Percentiles rank a stretch among this genome's conserved stretches.
phyloP scores from a whole-genome alignment of 2,797 vertebrate genomes.

The Galago senegalensis region DNA sequence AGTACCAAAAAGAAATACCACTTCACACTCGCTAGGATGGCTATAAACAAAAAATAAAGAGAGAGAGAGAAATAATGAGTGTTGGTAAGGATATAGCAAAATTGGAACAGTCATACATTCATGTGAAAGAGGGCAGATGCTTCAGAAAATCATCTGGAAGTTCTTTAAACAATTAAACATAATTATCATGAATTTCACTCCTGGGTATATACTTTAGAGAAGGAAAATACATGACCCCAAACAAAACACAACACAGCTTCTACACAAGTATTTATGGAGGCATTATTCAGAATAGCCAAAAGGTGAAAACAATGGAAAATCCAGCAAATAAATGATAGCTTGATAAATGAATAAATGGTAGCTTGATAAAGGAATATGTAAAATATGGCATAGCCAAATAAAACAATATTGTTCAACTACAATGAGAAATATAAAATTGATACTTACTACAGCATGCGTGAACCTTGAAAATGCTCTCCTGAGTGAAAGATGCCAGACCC shows the following conservation, averaged over 20 bases:
- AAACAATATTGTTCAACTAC: not conserved
- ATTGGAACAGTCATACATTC: not conserved
- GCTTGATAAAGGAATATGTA: not conserved
- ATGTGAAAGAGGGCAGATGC: not conserved
- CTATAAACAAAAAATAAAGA: not conserved
- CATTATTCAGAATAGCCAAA: not conserved
- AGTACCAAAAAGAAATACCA: not conserved
- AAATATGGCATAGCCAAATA: not conserved
- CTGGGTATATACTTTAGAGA: not conserved
- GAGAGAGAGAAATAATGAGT: not conserved
- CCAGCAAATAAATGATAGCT: too few relatives aligned
- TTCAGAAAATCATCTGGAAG: not conserved
- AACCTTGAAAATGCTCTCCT: not conserved
- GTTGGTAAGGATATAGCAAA: not conserved
- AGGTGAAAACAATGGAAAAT: not conserved
- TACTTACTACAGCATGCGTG: not conserved
- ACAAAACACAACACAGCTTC: not conserved
- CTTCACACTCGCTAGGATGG: not conserved
- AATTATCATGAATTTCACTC: not conserved
- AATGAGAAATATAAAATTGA: not conserved
- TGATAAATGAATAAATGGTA: not conserved
- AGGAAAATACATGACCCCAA: not conserved
- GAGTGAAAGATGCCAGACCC: not conserved
- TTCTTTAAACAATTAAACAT: not conserved
- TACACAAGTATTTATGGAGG: not conserved